Evolutionary conservation across 2,113 vertebrate species (phyloP).

Genomic region (Ceuthmochares aereus): DNA sequence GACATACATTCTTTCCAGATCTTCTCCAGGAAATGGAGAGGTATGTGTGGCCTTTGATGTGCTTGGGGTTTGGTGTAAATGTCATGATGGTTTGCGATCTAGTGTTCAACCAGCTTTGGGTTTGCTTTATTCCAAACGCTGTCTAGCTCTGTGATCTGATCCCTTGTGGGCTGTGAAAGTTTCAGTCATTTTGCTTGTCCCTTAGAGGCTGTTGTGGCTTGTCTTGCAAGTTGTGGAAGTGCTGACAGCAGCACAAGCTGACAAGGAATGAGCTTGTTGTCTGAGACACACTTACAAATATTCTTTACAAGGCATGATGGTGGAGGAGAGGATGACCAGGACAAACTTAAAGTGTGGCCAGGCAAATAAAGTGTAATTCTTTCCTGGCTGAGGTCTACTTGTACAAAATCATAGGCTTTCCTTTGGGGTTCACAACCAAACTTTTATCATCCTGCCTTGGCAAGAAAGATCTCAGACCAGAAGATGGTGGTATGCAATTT

Average conservation of each 20-base stretch:
- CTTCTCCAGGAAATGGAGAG: constrained; percentile 90
- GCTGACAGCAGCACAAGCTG: fast-evolving
- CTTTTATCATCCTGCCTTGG: background rate
- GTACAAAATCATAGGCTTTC: background rate
- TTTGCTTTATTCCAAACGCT: background rate
- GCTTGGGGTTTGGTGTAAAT: background rate
- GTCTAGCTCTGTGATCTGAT: background rate
- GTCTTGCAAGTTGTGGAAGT: background rate
- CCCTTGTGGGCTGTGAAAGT: background rate
- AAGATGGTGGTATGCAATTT: background rate
- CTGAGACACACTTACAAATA: too few species aligned
- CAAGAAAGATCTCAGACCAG: background rate
- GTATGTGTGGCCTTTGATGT: constrained; percentile 50
- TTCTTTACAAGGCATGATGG: too few species aligned
- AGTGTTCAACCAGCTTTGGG: background rate
- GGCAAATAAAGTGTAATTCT: background rate
- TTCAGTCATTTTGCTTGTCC: background rate
- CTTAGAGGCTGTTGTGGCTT: background rate
- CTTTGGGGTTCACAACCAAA: background rate
- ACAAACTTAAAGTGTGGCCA: background rate
- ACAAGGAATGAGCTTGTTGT: background rate
- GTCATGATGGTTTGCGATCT: background rate
- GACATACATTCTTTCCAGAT: constrained; percentile 76
- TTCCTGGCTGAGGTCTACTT: background rate
- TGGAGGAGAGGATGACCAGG: background rate